Evolutionary conservation across 2,888 invertebrate genomes (phyloP).

Genomic region (Dryococelus australis): DNA sequence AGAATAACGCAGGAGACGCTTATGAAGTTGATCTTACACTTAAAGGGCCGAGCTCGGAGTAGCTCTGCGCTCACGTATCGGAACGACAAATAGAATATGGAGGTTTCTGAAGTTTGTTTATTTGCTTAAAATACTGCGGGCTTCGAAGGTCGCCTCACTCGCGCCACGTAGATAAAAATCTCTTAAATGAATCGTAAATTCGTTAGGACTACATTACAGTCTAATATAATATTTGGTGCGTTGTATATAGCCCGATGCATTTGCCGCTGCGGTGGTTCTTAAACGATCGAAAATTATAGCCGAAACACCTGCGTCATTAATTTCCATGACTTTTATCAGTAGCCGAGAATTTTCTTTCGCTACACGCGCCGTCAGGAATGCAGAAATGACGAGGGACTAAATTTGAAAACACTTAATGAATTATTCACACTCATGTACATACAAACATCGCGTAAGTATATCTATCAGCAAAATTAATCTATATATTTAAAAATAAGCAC

Average conservation of each 20-base stretch:
- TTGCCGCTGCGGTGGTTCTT: neutral
- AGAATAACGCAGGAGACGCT: constrained; percentile 16
- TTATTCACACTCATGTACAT: too few species aligned
- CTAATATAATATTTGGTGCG: constrained; percentile 9
- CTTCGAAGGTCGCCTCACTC: neutral
- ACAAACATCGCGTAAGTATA: too few species aligned
- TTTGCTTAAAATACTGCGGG: neutral
- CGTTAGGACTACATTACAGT: neutral
- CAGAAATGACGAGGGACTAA: too few species aligned
- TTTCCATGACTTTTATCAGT: neutral
- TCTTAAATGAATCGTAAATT: constrained; percentile 16
- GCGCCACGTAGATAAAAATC: neutral
- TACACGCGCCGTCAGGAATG: too few species aligned
- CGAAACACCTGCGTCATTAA: neutral
- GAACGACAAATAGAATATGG: neutral
- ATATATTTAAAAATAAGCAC: too few species aligned
- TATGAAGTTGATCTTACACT: constrained; percentile 16
- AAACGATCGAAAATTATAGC: neutral
- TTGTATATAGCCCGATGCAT: neutral
- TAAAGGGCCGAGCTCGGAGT: neutral
- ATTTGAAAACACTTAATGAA: too few species aligned
- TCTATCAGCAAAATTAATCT: too few species aligned
- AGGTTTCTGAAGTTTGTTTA: neutral
- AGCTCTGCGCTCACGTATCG: neutral
- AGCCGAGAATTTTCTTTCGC: neutral